Percentiles rank a stretch among this genome's conserved stretches.
Evolutionary conservation across 2,797 vertebrate genomes (phyloP).

Genomic region (Sebastolobus altivelis): DNA sequence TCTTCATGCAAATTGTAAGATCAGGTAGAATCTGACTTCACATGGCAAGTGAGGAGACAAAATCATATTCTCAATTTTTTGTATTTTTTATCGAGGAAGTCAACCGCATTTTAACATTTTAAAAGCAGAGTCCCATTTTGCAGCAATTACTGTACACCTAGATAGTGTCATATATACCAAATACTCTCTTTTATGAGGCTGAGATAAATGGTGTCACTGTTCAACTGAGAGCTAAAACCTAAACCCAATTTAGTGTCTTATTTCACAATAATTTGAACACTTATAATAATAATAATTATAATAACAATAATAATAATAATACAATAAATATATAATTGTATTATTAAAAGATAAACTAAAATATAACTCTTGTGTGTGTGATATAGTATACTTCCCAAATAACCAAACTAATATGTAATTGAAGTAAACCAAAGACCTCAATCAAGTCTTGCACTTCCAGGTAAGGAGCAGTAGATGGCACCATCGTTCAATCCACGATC

Average conservation of each 20-base stretch:
- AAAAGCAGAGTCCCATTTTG: not conserved
- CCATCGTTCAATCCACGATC: conserved; percentile 17
- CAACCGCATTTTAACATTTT: not conserved
- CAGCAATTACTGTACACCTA: not conserved
- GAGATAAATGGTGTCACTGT: too few relatives aligned
- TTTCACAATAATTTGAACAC: not conserved
- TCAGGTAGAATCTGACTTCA: not conserved
- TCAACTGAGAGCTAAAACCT: not conserved
- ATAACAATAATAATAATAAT: too few relatives aligned
- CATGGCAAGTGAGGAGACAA: not conserved
- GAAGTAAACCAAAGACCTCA: not conserved
- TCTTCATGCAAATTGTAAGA: not conserved
- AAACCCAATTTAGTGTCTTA: not conserved
- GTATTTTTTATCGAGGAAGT: not conserved
- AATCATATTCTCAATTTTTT: not conserved
- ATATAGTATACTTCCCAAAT: not conserved
- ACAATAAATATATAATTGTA: not conserved
- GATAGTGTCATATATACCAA: not conserved
- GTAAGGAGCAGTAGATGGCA: conserved; percentile 47
- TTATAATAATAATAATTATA: too few relatives aligned
- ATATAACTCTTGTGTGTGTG: not conserved
- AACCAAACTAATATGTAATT: not conserved
- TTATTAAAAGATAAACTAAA: not conserved
- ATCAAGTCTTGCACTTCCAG: not conserved
- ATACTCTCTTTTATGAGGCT: not conserved